Base-by-base conservation (phyloP, 2,888 invertebrate genomes). In the Chalcosyrphus nemorum region DNA sequence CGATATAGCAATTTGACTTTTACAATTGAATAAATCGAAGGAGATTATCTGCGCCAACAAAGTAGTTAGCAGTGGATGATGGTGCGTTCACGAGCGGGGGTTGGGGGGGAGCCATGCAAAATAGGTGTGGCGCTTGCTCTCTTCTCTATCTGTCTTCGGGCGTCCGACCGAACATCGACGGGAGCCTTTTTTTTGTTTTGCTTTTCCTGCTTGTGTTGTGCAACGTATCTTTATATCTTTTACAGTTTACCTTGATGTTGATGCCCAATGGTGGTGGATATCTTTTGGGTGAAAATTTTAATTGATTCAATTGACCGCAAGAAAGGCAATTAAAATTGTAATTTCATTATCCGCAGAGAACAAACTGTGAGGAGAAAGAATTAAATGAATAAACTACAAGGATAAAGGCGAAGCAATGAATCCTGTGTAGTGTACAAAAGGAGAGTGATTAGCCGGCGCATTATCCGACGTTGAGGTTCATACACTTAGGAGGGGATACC, bases 221-320 rank as follows among this genome's bases (percentile, higher is more conserved):
- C 35, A 24, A 24, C 29, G 43, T 70, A 15, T 59, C 56, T 52
- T 61, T 57, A 35, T 52, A 72, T 59, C 66, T 66, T 50, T 66
- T 66, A 27, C 59, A 59, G 29, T 50, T 61, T 56, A 77, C 70
- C 66, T 24, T 75, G 45, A 57, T 32, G 27, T 24, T 75, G 45
- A 57, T 32, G 27, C 47, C 27, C 35, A 21, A 17, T 41, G 27
- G 41, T 41, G 13, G 32, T 19, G 4, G 56, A 57, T 6, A 65
- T 29, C 54, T 63, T 77, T 72, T 27, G 41, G 61, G 72, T 59
- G 82, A 63, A 65, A 52, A 41, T 68, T 72, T 75, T 80, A 84
- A 84, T 84, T 84, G 84, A 84, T 80, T 84, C 84, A 84, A 84
- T 84, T 80, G 84, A 84, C 84, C 84, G 65, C 74, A 75, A 63